Evolutionary conservation across 2,888 invertebrate species (phyloP).

Genomic region (Temnothorax unifasciatus): DNA sequence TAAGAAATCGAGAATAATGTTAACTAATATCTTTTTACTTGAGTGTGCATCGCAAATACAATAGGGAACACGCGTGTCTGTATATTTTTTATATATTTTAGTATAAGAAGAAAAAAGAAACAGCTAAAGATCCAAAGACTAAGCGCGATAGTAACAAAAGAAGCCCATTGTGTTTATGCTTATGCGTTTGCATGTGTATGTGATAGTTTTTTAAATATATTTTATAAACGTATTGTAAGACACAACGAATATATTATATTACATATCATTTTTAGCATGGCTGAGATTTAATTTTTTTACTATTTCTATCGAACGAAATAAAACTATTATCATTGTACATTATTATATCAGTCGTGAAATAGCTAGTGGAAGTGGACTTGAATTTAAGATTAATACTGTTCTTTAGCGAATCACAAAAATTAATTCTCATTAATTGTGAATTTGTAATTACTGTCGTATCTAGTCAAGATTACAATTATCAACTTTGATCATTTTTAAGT

Average conservation of each 20-base stretch:
- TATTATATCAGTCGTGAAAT: not conserved
- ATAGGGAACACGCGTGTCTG: not conserved
- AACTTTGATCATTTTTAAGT: slow-evolving; percentile 3
- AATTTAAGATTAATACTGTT: slow-evolving; percentile 20
- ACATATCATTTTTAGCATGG: not conserved
- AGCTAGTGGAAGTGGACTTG: not conserved
- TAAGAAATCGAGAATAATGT: not conserved
- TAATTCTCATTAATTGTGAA: slow-evolving; percentile 14
- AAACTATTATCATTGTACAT: slow-evolving; percentile 15
- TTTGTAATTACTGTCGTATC: slow-evolving; percentile 44
- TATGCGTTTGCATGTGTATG: not conserved
- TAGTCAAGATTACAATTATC: slow-evolving; percentile 47
- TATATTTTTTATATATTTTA: slow-evolving; percentile 15
- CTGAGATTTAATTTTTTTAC: not conserved
- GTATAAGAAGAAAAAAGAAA: slow-evolving; percentile 56
- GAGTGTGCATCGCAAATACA: not conserved
- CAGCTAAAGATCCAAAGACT: slow-evolving; percentile 80
- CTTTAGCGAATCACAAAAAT: not conserved
- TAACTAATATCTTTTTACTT: slow-evolving; percentile 10
- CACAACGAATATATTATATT: slow-evolving; percentile 17
- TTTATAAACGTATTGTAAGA: slow-evolving; percentile 14
- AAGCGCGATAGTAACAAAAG: not conserved
- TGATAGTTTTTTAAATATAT: slow-evolving; percentile 5
- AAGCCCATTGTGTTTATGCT: not conserved
- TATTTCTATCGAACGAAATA: not conserved